Base-by-base conservation (phyloP, 2,113 vertebrate genomes). In the Forbesichthys papilliferus region DNA sequence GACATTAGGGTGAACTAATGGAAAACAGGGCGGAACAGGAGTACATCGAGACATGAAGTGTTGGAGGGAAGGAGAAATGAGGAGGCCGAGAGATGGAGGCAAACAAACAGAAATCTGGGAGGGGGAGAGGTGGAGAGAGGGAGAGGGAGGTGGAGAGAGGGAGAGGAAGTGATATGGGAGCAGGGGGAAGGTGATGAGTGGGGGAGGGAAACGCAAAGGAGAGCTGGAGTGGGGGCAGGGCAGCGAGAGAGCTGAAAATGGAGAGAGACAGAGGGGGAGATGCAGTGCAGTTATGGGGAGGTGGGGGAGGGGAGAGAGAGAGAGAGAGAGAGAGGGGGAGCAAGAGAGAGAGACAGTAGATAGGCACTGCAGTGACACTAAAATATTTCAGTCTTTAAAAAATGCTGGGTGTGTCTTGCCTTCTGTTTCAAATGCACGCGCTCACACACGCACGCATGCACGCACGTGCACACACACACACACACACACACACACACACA, bases 111-210 rank as follows among this genome's bases (percentile, higher is more conserved):
- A 18, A 18, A 55, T 1, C 7, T 42, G 36, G 54, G 18, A 9
- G 59, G 46, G 36, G 34, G 46, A 20, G 56, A 58, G 56, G 33
- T 64, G 69, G 1, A 42, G 42, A 51, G 61, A 58, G 53, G 57
- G 14, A 52, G 10, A 51, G 11, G 53, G 53, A 18, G 13, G 9
- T 13, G 53, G 53, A 55, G 53, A 55, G 7, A 7, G 5, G 12
- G 18, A 18, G 11, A 20, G 56, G 11, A 20, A 58, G 13, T 11
- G 16, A 58, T n/a, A 49, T 8, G 13, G 9, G 11, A 51, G 11
- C 3, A 9, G 49, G 49, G 55, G 27, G 11, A 9, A 59, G 57
- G 57, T 3, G 11, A 16, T 11, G 46, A 3, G 42, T n/a, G 46
- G 46, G 16, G 46, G 18, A 46, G 58, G 34, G 58, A 12, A 4